phyloP scores from a whole-genome alignment of 1,140 invertebrate genomes.

The Carcinoscorpius rotundicauda region DNA sequence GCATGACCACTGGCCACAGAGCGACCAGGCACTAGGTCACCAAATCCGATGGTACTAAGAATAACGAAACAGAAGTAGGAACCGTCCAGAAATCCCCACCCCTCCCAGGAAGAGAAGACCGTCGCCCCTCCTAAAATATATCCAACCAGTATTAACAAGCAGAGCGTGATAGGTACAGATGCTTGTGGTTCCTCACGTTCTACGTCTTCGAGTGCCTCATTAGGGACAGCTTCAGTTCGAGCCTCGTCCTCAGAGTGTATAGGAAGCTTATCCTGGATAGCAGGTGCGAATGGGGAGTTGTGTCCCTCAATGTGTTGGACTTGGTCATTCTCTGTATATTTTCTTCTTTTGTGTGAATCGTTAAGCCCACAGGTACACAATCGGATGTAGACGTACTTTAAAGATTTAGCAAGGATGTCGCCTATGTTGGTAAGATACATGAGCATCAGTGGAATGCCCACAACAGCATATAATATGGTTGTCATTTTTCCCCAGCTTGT shows the following conservation, averaged over 20 bases:
- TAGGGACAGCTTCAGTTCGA: constrained; percentile 9
- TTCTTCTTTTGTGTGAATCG: neutral
- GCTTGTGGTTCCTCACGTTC: constrained; percentile 15
- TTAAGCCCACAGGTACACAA: constrained; percentile 24
- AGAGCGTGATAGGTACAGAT: constrained; percentile 26
- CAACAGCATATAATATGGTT: constrained; percentile 35
- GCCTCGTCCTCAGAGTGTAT: constrained; percentile 11
- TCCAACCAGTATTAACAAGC: constrained; percentile 23
- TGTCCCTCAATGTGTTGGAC: constrained; percentile 10
- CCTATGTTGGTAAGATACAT: constrained; percentile 38
- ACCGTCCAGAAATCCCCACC: constrained; percentile 34
- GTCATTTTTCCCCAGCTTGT: constrained; percentile 33
- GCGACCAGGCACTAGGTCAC: constrained; percentile 47
- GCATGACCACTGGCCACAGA: constrained; percentile 32
- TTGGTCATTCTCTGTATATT: constrained; percentile 8
- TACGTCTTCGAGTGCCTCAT: constrained; percentile 9
- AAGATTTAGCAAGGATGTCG: constrained; percentile 34
- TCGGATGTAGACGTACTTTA: constrained; percentile 31
- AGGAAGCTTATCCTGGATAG: neutral
- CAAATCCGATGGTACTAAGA: constrained; percentile 50
- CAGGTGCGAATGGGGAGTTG: neutral
- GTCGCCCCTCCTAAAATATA: constrained; percentile 32
- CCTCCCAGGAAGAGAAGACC: constrained; percentile 35
- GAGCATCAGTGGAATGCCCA: constrained; percentile 38
- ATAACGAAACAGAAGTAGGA: constrained; percentile 28